Evolutionary conservation across 2,797 vertebrate genomes (phyloP), one percentile per base, ranked within the genome.

Genomic region (Phoebastria nigripes): DNA sequence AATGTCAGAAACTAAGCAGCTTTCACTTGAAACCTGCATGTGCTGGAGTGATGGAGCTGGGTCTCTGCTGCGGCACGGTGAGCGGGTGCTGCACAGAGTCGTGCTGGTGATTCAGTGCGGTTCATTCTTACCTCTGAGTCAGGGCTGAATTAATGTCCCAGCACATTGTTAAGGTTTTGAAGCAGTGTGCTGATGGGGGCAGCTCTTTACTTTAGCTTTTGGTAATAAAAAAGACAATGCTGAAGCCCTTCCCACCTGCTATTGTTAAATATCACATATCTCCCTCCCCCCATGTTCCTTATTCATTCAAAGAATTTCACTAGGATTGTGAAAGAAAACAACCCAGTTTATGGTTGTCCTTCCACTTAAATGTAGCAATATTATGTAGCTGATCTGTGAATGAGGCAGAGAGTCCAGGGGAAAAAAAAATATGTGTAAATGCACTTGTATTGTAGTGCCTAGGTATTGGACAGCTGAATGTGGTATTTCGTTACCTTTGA

Each of bases 41-140:
- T 31, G 41, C 61, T 33, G 61, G 44, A 69, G 56, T 20, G 69
- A 10, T 33, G 65, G 80, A 81, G 47, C 52, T 55, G 41, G 26
- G 20, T 76, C 33, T 89, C 31, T 63, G 83, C 47, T 55, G 77
- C 1, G 5, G 51, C 29, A 11, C 0, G 0, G 37, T 6, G 59
- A 81, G 72, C 41, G 0, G 1, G 49, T 56, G 73, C 80, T 9
- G 21, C 41, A 22, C 52, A 10, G 59, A 86, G 44, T 90, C 47
- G 33, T 94, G 87, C n/a, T 1, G 5, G 59, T 96, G 90, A 95
- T 87, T 94, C 93, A 95, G 20, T 5, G 41, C 0, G 2, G 29
- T 71, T 94, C 47, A 11, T 70, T 85, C 86, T 49, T 82, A 26
- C 33, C 37, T 82, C 78, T 96, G 94, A 96, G 86, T 97, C 94